Evolutionary conservation across 2,888 invertebrate species (phyloP).

Genomic region (Andrena dorsata): DNA sequence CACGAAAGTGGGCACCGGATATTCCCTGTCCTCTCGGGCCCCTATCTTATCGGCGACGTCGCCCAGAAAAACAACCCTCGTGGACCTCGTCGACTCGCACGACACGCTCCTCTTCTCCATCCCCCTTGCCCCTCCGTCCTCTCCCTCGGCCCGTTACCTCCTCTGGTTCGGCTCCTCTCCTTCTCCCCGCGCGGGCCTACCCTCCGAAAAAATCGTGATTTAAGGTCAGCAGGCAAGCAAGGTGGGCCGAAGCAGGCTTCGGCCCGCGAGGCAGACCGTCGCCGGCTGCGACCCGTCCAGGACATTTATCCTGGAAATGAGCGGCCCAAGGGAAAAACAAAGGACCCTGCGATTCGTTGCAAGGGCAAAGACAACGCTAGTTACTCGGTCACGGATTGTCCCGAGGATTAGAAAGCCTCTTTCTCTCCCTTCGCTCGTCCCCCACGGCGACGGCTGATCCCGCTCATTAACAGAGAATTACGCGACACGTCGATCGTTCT

Average conservation of each 20-base stretch:
- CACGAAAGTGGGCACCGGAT: slow-evolving; percentile 66
- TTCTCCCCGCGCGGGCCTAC: slow-evolving; percentile 28
- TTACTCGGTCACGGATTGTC: slow-evolving; percentile 63
- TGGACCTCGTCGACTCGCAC: slow-evolving; percentile 55
- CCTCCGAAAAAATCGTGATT: slow-evolving; percentile 68
- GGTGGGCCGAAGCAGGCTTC: slow-evolving; percentile 39
- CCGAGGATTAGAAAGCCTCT: slow-evolving; percentile 51
- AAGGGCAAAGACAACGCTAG: slow-evolving; percentile 40
- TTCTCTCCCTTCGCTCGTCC: slow-evolving; percentile 17
- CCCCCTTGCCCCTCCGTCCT: slow-evolving; percentile 32
- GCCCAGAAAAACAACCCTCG: slow-evolving; percentile 71
- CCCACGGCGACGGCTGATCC: slow-evolving; percentile 34
- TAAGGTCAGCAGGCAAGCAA: slow-evolving; percentile 64
- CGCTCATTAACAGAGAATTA: slow-evolving; percentile 67
- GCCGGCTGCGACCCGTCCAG: slow-evolving; percentile 43
- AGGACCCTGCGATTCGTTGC: slow-evolving; percentile 24
- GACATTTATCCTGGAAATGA: slow-evolving; percentile 67
- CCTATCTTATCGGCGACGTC: slow-evolving; percentile 77
- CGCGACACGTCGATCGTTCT: slow-evolving; percentile 53
- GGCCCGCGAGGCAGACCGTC: slow-evolving; percentile 52
- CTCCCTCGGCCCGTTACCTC: not conserved
- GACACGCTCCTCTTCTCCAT: slow-evolving; percentile 45
- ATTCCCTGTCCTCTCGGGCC: slow-evolving; percentile 62
- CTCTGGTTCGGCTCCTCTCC: slow-evolving; percentile 11
- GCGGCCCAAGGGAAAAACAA: slow-evolving; percentile 62